Evolutionary conservation across 2,888 invertebrate genomes (phyloP), one percentile per base, ranked within the genome.

Genomic region (Sphaeridia pumilis): DNA sequence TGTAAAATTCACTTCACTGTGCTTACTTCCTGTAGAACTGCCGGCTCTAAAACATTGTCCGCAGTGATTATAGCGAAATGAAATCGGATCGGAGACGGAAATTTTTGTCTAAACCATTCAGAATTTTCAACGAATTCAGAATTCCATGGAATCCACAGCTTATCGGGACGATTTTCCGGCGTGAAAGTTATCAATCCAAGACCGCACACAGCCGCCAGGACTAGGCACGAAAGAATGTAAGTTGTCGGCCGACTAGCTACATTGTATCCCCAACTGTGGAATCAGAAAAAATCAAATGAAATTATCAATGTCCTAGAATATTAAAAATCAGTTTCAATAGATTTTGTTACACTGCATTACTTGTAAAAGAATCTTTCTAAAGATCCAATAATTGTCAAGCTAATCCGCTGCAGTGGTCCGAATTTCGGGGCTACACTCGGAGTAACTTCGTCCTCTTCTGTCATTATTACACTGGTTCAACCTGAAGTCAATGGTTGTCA

Each of bases 91-190:
- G 64, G 59, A 1, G 59, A 58, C 7, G 68, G 68, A 47, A 67
- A 67, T 48, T 68, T 65, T 27, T 59, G 54, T 21, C 59, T 58
- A 17, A 67, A 60, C 67, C 67, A 68, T 25, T 66, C 65, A 14
- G 66, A 57, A 50, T 67, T 65, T 48, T 60, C 57, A 1, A 65
- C 60, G 54, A 66, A 67, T 44, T 67, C 67, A 0, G 67, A 67
- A 46, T 67, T 64, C 56, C 64, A 63, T 3, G 68, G 68, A 35
- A 68, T 67, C 67, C 67, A 68, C 7, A 68, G 55, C 42, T 67
- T 67, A 42, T 58, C 58, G 2, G 65, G 66, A 2, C 63, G 47
- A 35, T 63, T 62, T 57, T 65, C 65, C 12, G 53, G 56, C 4
- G 57, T 64, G 42, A 66, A 65, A 14, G 53, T 51, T 7, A 65